Base-by-base conservation (phyloP, 92 coral and sea anemone species). In the Scolanthus callimorphus region DNA sequence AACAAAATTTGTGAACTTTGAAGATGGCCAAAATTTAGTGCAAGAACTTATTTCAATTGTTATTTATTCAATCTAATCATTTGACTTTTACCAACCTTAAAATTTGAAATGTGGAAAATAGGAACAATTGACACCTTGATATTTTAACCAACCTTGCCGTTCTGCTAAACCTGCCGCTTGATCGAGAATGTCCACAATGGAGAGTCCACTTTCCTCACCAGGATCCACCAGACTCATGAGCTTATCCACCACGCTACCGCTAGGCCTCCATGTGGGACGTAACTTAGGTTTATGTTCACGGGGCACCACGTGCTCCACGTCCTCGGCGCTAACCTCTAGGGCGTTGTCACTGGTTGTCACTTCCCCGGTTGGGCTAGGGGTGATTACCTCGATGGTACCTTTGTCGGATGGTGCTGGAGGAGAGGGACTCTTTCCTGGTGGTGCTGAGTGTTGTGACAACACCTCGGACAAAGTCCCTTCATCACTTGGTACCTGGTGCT, bases 221-320 rank as follows among this genome's bases (percentile, higher is more conserved):
- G 81, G 63, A 31, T 87, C 95, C 71, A 87, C 74, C 11, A 87
- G 75, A 69, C 60, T 82, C 10, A 83, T 70, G 38, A 87, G 82
- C 62, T 87, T 60, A 60, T 84, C 90, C 25, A 86, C 55, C 20
- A 86, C 89, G 25, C 71, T 86, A 1, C 82, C 95, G 41, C 90
- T 87, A 2, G 95, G 79, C 53, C 95, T 80, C 95, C 95, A 87
- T 12, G 78, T 76, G 20, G 89, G 74, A 1, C 90, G 95, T 17
- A 47, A 62, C 3, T 79, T 76, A 3, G 76, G 27, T 2, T 78
- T 41, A 3, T 51, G n/a, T 11, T 61, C 56, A 29, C 58, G 65
- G 19, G 63, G 17, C 22, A 73, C 61, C 23, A 37, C 31, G 25
- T 55, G 2, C n/a, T 23, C 56, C 15, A n/a, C 24, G 13, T 31